phyloP scores from a whole-genome alignment of 1,140 invertebrate species.

The Ctenoplectra terminalis region DNA sequence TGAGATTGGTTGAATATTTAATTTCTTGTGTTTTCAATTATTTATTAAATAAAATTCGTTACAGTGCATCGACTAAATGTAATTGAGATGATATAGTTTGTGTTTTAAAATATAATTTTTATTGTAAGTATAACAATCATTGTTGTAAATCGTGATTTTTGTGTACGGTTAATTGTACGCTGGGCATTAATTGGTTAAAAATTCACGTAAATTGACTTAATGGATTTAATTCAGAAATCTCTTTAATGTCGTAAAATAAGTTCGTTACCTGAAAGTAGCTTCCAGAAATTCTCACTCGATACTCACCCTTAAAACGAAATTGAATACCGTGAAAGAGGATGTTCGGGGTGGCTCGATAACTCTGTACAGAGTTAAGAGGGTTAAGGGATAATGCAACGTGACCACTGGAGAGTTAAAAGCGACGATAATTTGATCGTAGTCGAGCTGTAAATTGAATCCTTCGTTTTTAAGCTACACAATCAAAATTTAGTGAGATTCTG shows the following conservation, averaged over 20 bases:
- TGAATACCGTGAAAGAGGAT: neutral
- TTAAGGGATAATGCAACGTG: constrained; percentile 37
- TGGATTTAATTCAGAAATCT: neutral
- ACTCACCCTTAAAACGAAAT: constrained; percentile 14
- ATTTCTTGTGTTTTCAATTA: neutral
- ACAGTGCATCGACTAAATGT: no score
- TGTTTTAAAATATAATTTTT: no score
- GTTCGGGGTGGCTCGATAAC: constrained; percentile 20
- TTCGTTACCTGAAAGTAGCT: neutral
- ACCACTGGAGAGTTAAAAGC: constrained; percentile 30
- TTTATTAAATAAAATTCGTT: no score
- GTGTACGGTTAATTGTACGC: no score
- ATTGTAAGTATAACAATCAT: no score
- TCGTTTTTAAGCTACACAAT: neutral
- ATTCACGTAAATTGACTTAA: neutral
- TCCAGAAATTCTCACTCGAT: constrained; percentile 3
- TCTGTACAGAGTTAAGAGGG: constrained; percentile 21
- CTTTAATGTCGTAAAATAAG: neutral
- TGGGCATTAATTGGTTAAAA: no score
- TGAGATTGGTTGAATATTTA: neutral
- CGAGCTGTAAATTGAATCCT: constrained; percentile 4
- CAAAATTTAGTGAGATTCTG: neutral
- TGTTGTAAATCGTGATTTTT: no score
- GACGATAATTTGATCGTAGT: constrained; percentile 32
- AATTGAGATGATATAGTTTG: no score